Conservation (phyloP, 2,888 invertebrate species). For the Junonia oenone region DNA sequence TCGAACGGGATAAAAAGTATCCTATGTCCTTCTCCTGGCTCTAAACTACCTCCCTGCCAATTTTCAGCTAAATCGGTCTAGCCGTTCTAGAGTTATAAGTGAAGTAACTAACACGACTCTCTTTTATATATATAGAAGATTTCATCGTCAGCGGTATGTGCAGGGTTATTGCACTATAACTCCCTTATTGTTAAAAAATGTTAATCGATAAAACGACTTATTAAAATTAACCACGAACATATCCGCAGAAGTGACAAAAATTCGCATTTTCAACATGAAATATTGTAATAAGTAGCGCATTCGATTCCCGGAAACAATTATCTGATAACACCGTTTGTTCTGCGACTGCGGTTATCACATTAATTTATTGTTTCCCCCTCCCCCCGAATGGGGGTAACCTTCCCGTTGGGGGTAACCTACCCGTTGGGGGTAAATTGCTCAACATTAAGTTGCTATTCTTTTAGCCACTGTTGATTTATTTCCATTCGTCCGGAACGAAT, state of each 20-base stretch:
- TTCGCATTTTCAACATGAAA: conserved; percentile 14
- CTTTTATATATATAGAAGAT: too few species aligned
- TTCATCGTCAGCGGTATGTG: too few species aligned
- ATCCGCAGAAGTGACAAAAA: background rate
- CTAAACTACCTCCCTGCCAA: too few species aligned
- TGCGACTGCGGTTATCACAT: conserved; percentile 39
- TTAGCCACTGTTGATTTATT: conserved; percentile 29
- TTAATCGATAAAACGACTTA: background rate
- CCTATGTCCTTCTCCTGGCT: too few species aligned
- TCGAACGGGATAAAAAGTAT: too few species aligned
- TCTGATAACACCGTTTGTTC: conserved; percentile 38
- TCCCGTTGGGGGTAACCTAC: conserved; percentile 26
- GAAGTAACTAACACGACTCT: too few species aligned
- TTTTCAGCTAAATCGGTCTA: too few species aligned
- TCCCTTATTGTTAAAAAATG: too few species aligned
- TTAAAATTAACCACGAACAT: background rate
- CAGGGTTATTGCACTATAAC: too few species aligned
- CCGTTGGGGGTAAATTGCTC: conserved; percentile 28
- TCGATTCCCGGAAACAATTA: conserved; percentile 41
- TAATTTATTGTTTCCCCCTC: conserved; percentile 37
- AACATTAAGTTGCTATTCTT: conserved; percentile 33
- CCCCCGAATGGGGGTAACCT: conserved; percentile 6
- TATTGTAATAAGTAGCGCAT: conserved; percentile 17
- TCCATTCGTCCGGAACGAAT: conserved; percentile 12
- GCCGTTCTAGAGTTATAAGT: too few species aligned